Conservation (phyloP, 2,113 vertebrate species). For the Empidonax alnorum region DNA sequence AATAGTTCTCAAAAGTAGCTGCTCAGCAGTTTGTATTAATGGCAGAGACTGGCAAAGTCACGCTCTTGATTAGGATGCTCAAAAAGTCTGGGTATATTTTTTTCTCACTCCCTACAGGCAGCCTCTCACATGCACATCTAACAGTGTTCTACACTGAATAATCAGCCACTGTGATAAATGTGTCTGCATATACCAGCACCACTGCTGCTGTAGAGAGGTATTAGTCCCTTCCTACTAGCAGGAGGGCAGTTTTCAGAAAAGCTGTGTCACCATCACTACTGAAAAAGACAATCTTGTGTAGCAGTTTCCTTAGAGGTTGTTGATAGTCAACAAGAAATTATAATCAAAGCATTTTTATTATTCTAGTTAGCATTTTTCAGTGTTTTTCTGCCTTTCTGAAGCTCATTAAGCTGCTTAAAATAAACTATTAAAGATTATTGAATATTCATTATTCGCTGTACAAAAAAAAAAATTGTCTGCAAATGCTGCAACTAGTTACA, state of each 20-base stretch:
- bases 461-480: neutral
- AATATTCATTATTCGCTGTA: slow-evolving; percentile 47
- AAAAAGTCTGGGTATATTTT: neutral
- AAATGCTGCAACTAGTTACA: slow-evolving; percentile 36
- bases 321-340: slow-evolving; percentile 16
- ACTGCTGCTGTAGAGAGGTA: neutral
- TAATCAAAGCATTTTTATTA: slow-evolving; percentile 13
- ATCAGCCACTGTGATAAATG: neutral
- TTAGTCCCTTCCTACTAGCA: neutral
- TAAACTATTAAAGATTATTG: slow-evolving; percentile 44
- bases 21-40: neutral
- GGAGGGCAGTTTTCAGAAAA: neutral
- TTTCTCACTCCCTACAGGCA: neutral
- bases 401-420: slow-evolving; percentile 45
- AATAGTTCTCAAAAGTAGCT: neutral
- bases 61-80: neutral
- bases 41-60: neutral
- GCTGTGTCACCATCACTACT: neutral
- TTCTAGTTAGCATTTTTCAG: slow-evolving; percentile 27
- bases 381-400: slow-evolving; percentile 26
- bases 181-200: neutral
- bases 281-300: neutral
- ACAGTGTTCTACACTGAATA: neutral
- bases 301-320: neutral
- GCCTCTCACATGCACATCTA: neutral